A percentile compares a stretch with the other conserved stretches of the same genome.
phyloP scores from a whole-genome alignment of 2,797 vertebrate species.

The Pitangus sulphuratus region DNA sequence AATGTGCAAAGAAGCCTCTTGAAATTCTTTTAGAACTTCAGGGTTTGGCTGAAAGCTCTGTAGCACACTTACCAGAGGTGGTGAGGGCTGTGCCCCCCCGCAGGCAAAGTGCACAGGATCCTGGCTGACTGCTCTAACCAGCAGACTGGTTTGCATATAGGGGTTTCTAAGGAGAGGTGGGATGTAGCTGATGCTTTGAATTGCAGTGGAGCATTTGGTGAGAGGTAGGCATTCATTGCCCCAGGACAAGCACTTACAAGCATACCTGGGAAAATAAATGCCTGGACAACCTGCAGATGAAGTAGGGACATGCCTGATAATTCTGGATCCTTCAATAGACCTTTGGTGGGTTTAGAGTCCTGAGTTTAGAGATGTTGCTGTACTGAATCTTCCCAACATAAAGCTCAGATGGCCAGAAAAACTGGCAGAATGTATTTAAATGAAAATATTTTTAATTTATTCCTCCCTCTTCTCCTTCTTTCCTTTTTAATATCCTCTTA shows the following conservation, averaged over 20 bases:
- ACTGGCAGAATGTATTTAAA: not conserved
- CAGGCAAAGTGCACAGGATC: rapidly evolving
- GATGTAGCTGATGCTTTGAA: not conserved
- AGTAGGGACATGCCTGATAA: not conserved
- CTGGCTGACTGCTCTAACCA: not conserved
- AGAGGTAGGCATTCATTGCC: not conserved
- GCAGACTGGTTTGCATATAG: not conserved
- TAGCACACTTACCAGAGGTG: rapidly evolving
- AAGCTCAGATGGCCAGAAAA: not conserved
- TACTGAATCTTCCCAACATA: not conserved
- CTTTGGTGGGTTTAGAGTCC: not conserved
- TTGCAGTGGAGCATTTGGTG: not conserved
- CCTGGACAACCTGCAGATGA: not conserved
- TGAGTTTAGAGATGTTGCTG: not conserved
- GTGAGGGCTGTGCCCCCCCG: rapidly evolving
- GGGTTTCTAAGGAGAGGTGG: not conserved
- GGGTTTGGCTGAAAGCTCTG: not conserved
- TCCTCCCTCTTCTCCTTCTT: not conserved
- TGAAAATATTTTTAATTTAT: constrained; percentile 41
- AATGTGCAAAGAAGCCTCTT: not conserved
- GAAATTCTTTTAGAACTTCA: not conserved
- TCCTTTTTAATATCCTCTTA: constrained; percentile 25
- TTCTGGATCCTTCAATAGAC: no score
- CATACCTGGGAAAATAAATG: not conserved
- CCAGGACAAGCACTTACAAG: not conserved